Evolutionary conservation across 2,797 vertebrate species (phyloP).

Genomic region (Dendrocincla fuliginosa): DNA sequence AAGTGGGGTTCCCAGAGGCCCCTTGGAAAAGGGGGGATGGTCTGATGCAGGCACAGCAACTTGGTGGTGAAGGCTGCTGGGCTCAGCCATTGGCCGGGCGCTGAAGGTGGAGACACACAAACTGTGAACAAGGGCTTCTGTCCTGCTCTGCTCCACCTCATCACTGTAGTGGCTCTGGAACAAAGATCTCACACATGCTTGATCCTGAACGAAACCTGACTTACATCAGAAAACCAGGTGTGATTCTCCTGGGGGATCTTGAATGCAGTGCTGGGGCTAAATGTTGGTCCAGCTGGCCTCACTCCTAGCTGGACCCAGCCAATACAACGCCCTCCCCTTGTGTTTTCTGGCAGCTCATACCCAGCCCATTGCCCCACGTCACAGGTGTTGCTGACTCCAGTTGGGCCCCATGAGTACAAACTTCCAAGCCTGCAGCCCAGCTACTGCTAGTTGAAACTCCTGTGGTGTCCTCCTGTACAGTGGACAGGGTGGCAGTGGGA

Average conservation of each 20-base stretch:
- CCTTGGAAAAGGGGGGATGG: neutral
- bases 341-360: neutral
- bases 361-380: neutral
- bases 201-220: neutral
- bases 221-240: accelerated
- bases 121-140: neutral
- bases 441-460: neutral
- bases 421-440: neutral
- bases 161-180: neutral
- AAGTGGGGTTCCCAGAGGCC: neutral
- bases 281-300: neutral
- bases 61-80: neutral
- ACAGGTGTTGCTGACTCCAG: neutral
- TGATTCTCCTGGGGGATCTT: neutral
- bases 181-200: neutral
- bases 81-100: neutral
- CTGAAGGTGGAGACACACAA: neutral
- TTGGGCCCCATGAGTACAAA: neutral
- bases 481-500: neutral
- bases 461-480: neutral
- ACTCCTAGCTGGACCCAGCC: neutral
- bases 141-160: neutral
- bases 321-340: neutral
- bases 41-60: neutral
- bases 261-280: neutral